Base-by-base conservation (phyloP, 2,888 invertebrate species). In the Liopterus haemorrhoidalis region DNA sequence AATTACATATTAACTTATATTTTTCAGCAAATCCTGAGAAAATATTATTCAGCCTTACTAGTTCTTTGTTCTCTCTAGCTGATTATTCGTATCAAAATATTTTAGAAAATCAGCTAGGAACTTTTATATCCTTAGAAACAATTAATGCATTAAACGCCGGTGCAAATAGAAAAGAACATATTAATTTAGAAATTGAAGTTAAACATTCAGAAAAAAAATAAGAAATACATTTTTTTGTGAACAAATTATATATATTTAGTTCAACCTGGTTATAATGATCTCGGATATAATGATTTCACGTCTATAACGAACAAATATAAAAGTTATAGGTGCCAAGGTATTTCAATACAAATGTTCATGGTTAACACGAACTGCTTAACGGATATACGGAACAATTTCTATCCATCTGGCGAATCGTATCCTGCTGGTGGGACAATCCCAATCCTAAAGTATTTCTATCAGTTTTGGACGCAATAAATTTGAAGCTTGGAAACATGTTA, bases 51-150 rank as follows among this genome's bases (percentile, higher is more conserved):
- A 60, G 61, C 40, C 56, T 62, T 9, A 53, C 54, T 33, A 60
- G 56, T 46, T 49, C 60, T 16, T 52, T 63, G 24, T 59, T 59
- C 53, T 61, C 65, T 0, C 49, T 66, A 35, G 57, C 49, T 38
- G 48, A 54, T 11, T 48, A 51, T 6, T 53, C 60, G 5, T 59
- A 57, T 53, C 41, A 54, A 36, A 61, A 63, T 28, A 59, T 66
- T 12, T 54, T 50, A 28, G 57, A 60, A 4, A 45, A 42, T 6
- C 59, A 60, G 38, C 60, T 59, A 48, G 63, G 61, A 8, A 49
- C 65, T 11, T 60, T 60, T 49, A 20, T 45, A 14, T 38, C 39
- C 8, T 19, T 11, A 27, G 28, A 33, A 24, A 45, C 39, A 19
- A 18, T 45, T 19, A 45, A 33, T 32, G 25, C 45, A 20, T 30